These are phyloP conservation scores for Paracanthobrama guichenoti DNA, from an alignment of 2,113 vertebrate species.

Conservation along the genomic window DNA sequence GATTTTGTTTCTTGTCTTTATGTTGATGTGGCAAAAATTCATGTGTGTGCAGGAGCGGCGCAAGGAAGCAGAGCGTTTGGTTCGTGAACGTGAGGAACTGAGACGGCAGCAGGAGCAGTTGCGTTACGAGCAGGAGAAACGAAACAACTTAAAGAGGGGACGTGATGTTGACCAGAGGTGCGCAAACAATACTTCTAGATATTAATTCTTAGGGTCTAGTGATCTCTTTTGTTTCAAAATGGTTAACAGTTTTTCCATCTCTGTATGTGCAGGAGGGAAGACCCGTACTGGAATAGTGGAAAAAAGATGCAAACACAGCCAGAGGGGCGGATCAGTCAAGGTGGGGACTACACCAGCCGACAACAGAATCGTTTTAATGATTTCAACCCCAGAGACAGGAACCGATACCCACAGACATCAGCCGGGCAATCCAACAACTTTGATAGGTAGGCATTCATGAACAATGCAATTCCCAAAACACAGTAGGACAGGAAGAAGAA, in stretches of 20 bases:
- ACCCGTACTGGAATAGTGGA: constrained; percentile 89
- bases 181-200: not conserved
- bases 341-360: constrained; percentile 84
- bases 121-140: constrained; percentile 96
- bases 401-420: constrained; percentile 82
- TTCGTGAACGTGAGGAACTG: constrained; percentile 91
- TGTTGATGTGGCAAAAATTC: not conserved
- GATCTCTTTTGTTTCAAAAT: not conserved
- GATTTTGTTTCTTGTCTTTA: not conserved
- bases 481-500: not conserved
- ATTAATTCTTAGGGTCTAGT: not conserved
- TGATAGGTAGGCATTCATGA: constrained; percentile 79
- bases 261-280: constrained; percentile 81
- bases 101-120: constrained; percentile 95
- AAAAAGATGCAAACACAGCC: constrained; percentile 90
- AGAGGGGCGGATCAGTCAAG: constrained; percentile 85
- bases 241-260: not conserved
- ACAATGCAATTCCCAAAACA: not conserved
- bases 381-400: constrained; percentile 86
- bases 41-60: constrained; percentile 85
- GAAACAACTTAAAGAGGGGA: constrained; percentile 91
- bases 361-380: constrained; percentile 91
- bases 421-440: constrained; percentile 81
- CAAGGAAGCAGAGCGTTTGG: constrained; percentile 93
- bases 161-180: constrained; percentile 94